These are phyloP conservation scores for Isichthys henryi DNA, from an alignment of 2,113 vertebrate species.

Conservation along the genomic window DNA sequence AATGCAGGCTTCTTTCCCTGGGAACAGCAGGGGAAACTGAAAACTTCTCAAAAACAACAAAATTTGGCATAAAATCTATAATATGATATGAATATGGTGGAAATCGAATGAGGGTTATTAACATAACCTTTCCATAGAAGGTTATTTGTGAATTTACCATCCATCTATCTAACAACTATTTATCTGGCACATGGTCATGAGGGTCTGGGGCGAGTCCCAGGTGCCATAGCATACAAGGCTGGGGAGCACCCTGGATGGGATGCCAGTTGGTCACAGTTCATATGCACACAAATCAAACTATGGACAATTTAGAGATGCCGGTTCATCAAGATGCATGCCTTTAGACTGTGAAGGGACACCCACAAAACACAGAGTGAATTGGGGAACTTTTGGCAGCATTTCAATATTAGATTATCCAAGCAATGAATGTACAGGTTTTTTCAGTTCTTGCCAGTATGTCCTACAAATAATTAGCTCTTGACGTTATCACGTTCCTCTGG, in stretches of 20 bases:
- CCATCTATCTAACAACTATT: neutral
- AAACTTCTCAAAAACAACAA: neutral
- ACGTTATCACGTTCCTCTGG: neutral
- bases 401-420: neutral
- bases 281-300: neutral
- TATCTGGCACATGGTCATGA: neutral
- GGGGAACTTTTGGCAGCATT: neutral
- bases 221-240: neutral
- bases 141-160: neutral
- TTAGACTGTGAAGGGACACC: neutral
- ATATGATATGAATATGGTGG: neutral
- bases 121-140: neutral
- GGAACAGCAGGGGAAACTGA: neutral
- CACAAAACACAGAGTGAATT: neutral
- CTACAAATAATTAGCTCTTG: neutral
- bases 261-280: neutral
- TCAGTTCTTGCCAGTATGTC: neutral
- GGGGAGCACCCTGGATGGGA: neutral
- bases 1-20: neutral
- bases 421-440: neutral
- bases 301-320: neutral
- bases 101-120: neutral
- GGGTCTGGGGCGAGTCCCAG: neutral
- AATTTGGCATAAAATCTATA: neutral
- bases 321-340: neutral